Evolutionary conservation across 2,888 invertebrate genomes (phyloP), one percentile per base, ranked within the genome.

Genomic region (Archips xylosteana): DNA sequence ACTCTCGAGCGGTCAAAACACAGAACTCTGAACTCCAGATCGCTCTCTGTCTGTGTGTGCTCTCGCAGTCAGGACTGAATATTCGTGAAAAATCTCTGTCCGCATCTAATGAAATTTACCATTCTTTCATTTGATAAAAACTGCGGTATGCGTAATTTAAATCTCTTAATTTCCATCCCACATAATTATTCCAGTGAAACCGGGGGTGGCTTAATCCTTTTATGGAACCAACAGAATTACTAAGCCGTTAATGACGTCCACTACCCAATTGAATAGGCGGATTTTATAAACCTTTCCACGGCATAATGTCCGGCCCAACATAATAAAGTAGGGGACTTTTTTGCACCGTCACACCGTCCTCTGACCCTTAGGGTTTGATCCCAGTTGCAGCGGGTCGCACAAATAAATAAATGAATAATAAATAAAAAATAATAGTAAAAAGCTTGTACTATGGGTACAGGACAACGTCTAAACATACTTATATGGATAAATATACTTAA

Each of bases 301-400:
- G 62, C 63, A 68, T 64, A 63, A 68, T 59, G 68, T 68, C 68
- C 73, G 49, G 73, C 39, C 66, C 63, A 4, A 70, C 69, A 74
- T 74, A 74, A 74, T 74, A 74, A 74, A 73, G 64, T 60, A 59
- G 60, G 69, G 64, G 64, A 51, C 15, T 64, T 74, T 72, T 74
- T 74, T 74, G 74, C 74, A 74, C 69, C 64, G 65, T 74, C 74
- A 69, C 69, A 70, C 59, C 51, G 65, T 67, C 57, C 64, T 60
- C 49, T 69, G 69, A 74, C 69, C 74, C 74, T 74, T 54, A 8
- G 60, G 69, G 64, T 36, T 6, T 5, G 74, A 60, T 13, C 4
- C 9, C 42, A 34, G 13, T 70, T 70, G 1, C 15, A 51, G 69
- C 64, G 59, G 23, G 47, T 3, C 39, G 6, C 15, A 0, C 0